Percentiles rank a stretch among this genome's conserved stretches.
Conservation (phyloP, 2,113 vertebrate species). For the Mormyrus iriodes region DNA sequence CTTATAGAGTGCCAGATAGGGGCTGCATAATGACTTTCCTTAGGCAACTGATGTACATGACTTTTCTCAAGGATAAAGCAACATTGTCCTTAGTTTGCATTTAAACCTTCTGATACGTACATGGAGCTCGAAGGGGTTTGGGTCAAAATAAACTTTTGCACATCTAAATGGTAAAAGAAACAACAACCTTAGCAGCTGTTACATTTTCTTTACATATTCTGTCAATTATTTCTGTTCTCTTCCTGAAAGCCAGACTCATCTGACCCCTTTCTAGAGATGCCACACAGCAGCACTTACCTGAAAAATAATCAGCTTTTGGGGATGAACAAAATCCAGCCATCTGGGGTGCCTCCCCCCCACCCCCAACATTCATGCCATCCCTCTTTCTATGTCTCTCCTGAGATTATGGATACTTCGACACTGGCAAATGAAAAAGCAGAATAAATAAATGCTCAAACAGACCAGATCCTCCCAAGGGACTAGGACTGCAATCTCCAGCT, state of each 20-base stretch:
- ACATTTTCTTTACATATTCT: not conserved
- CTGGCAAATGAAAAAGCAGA: not conserved
- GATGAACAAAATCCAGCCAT: slow-evolving; percentile 54
- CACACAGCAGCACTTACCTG: slow-evolving; percentile 50
- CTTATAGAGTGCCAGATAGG: not conserved
- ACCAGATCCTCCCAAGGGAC: not conserved
- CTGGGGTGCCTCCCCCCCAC: slow-evolving; percentile 41
- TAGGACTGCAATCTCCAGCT: not conserved
- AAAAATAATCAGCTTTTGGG: slow-evolving; percentile 57
- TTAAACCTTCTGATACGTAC: not conserved
- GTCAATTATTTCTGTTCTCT: not conserved
- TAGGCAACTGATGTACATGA: not conserved
- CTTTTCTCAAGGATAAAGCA: not conserved
- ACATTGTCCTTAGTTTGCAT: not conserved
- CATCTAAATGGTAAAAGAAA: not conserved
- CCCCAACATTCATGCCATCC: slow-evolving; percentile 27
- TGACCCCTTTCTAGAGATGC: not conserved
- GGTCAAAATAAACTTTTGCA: not conserved
- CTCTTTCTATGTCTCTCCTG: slow-evolving; percentile 1
- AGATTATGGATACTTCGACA: not conserved
- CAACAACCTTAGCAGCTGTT: not conserved
- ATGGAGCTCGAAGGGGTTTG: not conserved
- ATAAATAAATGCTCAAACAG: not conserved
- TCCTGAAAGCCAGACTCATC: not conserved
- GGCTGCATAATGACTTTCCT: not conserved